These are phyloP conservation scores for Dryadula phaetusa DNA, from an alignment of 2,888 invertebrate species.

Conservation along the genomic window DNA sequence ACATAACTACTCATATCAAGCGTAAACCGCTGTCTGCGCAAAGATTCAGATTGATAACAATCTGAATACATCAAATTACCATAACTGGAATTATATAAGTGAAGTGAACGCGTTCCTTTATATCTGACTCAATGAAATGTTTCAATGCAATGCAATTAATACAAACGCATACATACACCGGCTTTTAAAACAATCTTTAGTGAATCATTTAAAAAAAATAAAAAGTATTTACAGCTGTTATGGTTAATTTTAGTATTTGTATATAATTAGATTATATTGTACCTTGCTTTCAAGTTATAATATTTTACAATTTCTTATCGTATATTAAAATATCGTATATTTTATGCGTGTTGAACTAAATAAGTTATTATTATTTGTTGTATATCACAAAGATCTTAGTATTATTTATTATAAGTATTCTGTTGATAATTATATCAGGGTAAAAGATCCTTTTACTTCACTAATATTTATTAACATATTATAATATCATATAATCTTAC, in stretches of 20 bases:
- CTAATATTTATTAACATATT: no score
- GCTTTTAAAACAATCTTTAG: background rate
- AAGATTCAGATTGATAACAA: constrained; percentile 22
- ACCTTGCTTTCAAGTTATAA: no score
- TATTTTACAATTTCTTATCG: no score
- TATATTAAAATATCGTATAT: no score
- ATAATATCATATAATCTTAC: no score
- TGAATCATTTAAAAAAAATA: background rate
- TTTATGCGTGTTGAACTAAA: no score
- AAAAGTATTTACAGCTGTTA: background rate
- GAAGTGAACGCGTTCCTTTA: constrained; percentile 28
- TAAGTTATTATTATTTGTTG: no score
- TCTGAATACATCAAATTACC: constrained; percentile 31
- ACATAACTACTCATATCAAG: constrained; percentile 2
- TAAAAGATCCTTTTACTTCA: no score
- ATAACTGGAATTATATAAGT: constrained; percentile 31
- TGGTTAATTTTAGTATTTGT: background rate
- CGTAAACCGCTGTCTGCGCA: background rate
- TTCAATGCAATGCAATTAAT: constrained; percentile 26
- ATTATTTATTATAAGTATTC: no score
- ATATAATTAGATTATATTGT: no score
- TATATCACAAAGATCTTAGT: no score
- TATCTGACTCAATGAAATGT: constrained; percentile 26
- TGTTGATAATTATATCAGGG: no score
- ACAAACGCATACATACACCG: background rate